Base-by-base conservation (phyloP, 2,113 vertebrate genomes). In the Polypterus bichir region DNA sequence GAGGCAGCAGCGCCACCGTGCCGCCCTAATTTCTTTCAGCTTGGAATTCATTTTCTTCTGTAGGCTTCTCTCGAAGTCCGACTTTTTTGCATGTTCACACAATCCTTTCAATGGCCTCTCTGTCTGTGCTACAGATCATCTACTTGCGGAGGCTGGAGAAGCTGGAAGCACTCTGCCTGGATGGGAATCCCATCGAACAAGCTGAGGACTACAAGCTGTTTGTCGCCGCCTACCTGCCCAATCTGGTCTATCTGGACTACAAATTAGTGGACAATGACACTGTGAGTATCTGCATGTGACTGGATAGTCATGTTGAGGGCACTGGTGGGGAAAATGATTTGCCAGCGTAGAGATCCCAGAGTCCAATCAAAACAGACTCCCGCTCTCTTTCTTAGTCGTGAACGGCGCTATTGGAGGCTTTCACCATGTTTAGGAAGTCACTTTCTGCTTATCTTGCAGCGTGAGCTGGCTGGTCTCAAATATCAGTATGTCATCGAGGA, bases 201-300 rank as follows among this genome's bases (percentile, higher is more conserved):
- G 57, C 76, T 0, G 81, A 88, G 7, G 67, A 71, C 6, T 94
- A 92, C 65, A 72, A 1, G 4, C 55, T 74, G 7, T 92, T 88
- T 62, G 71, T 92, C 10, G 71, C 79, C 4, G 91, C 87, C 60
- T 76, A 90, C 66, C 82, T 99, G 45, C 86, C 90, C 49, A 73
- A 85, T 5, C 75, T 98, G 47, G 78, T 72, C 7, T 92, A 81
- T 66, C 77, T 98, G 56, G 92, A 99, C 77, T 89, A 83, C 79
- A 86, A 71, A 57, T 68, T 79, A 3, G 58, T 97, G 46, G 74
- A 83, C 9, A 72, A 84, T 1, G 66, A 78, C 9, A 83, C 51
- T 4, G 94, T 91, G 78, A 89, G 88, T 68, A 8, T 56, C 53
- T 57, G 55, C 62, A 27, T 27, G 27, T 27, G 27, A 27, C 27